Conservation (phyloP, 1,140 invertebrate genomes). For the Achroia grisella region DNA sequence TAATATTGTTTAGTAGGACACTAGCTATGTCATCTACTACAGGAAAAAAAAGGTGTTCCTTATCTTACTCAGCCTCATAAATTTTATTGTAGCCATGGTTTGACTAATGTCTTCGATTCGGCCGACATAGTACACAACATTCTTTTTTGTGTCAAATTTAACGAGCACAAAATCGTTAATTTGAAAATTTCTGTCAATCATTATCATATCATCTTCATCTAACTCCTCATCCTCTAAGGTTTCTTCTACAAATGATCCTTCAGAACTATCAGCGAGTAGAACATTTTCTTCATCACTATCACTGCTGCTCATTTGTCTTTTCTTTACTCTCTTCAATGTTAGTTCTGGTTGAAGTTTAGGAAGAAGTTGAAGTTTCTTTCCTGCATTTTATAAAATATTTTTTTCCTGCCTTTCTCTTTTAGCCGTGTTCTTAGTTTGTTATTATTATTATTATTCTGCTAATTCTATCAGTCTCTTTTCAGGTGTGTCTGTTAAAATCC, state of each 20-base stretch:
- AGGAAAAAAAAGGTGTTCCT: slow-evolving; percentile 17
- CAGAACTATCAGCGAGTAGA: slow-evolving; percentile 16
- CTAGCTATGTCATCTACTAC: slow-evolving; percentile 21
- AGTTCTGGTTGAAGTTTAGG: slow-evolving; percentile 17
- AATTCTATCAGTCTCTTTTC: no score
- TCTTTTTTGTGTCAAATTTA: slow-evolving; percentile 27
- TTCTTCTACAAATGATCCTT: slow-evolving; percentile 10
- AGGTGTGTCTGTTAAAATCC: slow-evolving; percentile 17
- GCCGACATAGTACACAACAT: slow-evolving; percentile 20
- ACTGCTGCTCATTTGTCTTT: slow-evolving; percentile 15
- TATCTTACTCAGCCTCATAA: slow-evolving; percentile 19
- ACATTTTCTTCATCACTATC: slow-evolving; percentile 20
- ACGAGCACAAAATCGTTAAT: slow-evolving; percentile 27
- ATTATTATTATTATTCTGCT: no score
- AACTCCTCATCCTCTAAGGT: slow-evolving; percentile 15
- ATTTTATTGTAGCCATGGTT: slow-evolving; percentile 20
- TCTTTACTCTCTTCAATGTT: slow-evolving; percentile 14
- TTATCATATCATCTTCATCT: slow-evolving; percentile 14
- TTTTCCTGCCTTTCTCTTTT: slow-evolving; percentile 14
- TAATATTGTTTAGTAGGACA: slow-evolving; percentile 21
- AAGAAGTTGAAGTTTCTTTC: neutral
- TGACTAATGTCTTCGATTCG: slow-evolving; percentile 19
- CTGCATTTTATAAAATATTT: slow-evolving; percentile 15
- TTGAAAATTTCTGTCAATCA: slow-evolving; percentile 23
- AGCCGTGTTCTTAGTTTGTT: slow-evolving; percentile 8